Percentiles rank a stretch among this genome's conserved stretches.
These are phyloP conservation scores for Tichodroma muraria DNA, from an alignment of 2,113 vertebrate genomes.

Conservation along the genomic window DNA sequence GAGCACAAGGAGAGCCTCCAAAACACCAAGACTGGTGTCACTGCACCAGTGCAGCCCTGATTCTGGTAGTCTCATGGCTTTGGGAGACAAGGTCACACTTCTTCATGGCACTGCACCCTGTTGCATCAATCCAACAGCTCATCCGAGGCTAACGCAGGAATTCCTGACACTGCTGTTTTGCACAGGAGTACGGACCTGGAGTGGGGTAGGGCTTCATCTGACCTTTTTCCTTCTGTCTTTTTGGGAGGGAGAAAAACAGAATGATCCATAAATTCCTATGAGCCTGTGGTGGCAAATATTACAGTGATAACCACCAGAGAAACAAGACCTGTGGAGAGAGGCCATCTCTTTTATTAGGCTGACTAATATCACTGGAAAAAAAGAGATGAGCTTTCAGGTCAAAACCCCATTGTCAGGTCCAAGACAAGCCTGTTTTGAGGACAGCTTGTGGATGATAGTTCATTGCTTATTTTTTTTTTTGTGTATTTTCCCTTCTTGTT, in stretches of 20 bases:
- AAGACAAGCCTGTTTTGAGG: background rate
- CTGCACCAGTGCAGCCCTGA: accelerated
- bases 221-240: background rate
- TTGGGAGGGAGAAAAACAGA: background rate
- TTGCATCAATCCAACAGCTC: background rate
- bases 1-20: background rate
- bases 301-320: background rate
- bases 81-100: background rate
- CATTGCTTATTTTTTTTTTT: background rate
- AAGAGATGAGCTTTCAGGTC: background rate
- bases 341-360: background rate
- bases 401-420: background rate
- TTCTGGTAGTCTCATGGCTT: background rate
- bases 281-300: background rate
- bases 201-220: background rate
- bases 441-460: background rate
- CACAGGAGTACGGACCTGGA: background rate
- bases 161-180: background rate
- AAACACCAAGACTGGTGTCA: background rate
- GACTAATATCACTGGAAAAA: background rate
- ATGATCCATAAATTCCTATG: background rate
- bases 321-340: background rate
- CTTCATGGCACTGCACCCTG: background rate
- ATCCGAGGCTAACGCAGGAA: accelerated
- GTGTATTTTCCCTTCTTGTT: background rate